Base-by-base conservation (phyloP, 2,113 vertebrate genomes). In the Heterocephalus glaber region DNA sequence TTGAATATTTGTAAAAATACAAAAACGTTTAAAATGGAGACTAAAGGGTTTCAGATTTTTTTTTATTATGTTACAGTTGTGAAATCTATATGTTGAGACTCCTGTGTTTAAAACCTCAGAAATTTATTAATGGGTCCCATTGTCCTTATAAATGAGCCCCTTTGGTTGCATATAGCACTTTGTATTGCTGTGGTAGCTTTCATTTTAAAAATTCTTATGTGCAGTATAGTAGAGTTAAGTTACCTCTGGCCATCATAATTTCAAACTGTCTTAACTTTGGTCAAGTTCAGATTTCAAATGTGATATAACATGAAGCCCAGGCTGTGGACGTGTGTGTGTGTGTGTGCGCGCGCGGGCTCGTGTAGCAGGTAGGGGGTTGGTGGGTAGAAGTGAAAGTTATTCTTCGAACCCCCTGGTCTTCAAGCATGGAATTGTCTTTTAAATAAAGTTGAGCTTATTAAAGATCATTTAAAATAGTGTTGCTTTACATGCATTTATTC, bases 211-310 rank as follows among this genome's bases (percentile, higher is more conserved):
- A 81, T 74, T 44, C 38, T 92, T 68, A 66, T 0, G 13, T 85
- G 30, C 66, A 72, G 16, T 86, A 33, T 30, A 65, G 79, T 52
- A 58, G 41, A 87, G n/a, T 88, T 85, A 93, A 97, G 77, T 90
- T 92, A 88, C 90, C 74, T 96, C 14, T 94, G 89, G 44, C 70
- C 84, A 60, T 76, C 61, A 61, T 91, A 91, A 94, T 95, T 96
- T 86, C 35, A 94, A 89, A 77, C n/a, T 86, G 24, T 91, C 68
- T 95, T 76, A 83, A 86, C 14, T 92, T 77, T 61, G 22, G 19
- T 95, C 52, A 77, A 3, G 89, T 94, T 97, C 77, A 86, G 56
- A 91, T 94, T 95, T 96, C 84, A 93, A 60, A 60, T 92, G 41
- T 91, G 66, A 68, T 94, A 58, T 38, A 89, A 81, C 13, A 65